Percentiles rank a stretch among this genome's conserved stretches.
These are phyloP conservation scores for Drosophila paramelanica DNA, from an alignment of 2,888 invertebrate genomes.

Conservation along the genomic window DNA sequence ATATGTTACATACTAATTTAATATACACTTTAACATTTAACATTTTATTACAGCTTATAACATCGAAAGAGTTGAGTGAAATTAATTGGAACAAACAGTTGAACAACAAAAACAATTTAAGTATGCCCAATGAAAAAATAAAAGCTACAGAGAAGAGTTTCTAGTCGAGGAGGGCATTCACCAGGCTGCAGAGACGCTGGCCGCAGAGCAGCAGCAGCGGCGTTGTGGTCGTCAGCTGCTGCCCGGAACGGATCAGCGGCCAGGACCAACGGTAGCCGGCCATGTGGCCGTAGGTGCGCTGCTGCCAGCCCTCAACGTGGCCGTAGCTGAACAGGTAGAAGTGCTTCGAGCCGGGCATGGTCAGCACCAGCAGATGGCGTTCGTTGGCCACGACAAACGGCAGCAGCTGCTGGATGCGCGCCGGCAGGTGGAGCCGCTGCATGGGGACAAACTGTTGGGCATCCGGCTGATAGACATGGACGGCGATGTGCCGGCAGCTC, in stretches of 20 bases:
- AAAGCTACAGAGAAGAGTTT: too few relatives aligned
- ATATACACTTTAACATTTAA: too few relatives aligned
- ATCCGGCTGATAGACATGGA: slow-evolving; percentile 50
- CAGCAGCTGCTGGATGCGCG: slow-evolving; percentile 70
- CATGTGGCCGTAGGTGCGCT: slow-evolving; percentile 75
- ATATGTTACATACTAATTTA: too few relatives aligned
- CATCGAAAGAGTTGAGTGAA: too few relatives aligned
- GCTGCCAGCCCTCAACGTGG: slow-evolving; percentile 80
- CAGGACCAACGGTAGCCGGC: slow-evolving; percentile 70
- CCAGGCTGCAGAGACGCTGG: slow-evolving; percentile 59
- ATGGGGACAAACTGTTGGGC: slow-evolving; percentile 55
- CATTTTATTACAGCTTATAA: too few relatives aligned
- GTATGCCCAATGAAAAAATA: too few relatives aligned
- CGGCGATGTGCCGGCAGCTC: slow-evolving; percentile 72
- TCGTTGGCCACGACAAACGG: slow-evolving; percentile 64
- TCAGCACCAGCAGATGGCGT: slow-evolving; percentile 72
- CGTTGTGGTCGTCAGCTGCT: slow-evolving; percentile 16
- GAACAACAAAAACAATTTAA: too few relatives aligned
- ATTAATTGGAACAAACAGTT: too few relatives aligned
- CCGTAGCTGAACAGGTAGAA: slow-evolving; percentile 78
- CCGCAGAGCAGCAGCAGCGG: slow-evolving; percentile 69
- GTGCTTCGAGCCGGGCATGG: slow-evolving; percentile 58
- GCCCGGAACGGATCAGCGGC: slow-evolving; percentile 53
- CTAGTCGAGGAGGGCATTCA: slow-evolving; percentile 57
- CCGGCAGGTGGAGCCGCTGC: slow-evolving; percentile 76